Percentiles rank a stretch among this genome's conserved stretches.
phyloP scores from a whole-genome alignment of 64 coral and sea anemone species.

The Montipora capricornis region DNA sequence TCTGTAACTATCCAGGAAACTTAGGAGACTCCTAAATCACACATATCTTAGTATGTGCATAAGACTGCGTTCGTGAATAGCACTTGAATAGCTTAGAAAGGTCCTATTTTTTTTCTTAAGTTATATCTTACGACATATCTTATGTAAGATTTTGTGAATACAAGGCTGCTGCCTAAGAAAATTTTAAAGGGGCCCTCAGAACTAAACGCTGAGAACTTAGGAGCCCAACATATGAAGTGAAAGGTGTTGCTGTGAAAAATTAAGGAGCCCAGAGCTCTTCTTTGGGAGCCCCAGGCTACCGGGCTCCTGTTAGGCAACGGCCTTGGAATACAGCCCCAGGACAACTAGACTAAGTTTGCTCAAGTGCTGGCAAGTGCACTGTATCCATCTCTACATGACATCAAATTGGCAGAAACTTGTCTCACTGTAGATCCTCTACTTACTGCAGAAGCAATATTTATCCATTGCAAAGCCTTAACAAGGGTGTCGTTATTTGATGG shows the following conservation, averaged over 20 bases:
- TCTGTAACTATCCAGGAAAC: not conserved
- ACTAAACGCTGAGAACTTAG: too few species aligned
- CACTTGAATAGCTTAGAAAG: not conserved
- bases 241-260: too few species aligned
- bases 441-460: conserved; percentile 92
- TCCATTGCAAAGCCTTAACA: conserved; percentile 92
- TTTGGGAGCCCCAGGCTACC: too few species aligned
- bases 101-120: not conserved
- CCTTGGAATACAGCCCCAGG: too few species aligned
- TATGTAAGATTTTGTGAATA: too few species aligned
- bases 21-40: not conserved
- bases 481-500: conserved; percentile 89
- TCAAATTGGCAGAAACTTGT: not conserved
- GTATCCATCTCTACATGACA: not conserved
- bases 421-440: conserved; percentile 14
- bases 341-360: too few species aligned
- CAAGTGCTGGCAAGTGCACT: not conserved
- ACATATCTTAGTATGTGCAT: not conserved
- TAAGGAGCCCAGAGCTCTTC: too few species aligned
- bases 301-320: too few species aligned
- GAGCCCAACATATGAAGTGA: too few species aligned
- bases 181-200: too few species aligned
- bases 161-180: too few species aligned
- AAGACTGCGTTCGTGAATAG: not conserved
- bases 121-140: not conserved